Evolutionary conservation across 2,113 vertebrate genomes (phyloP).

Genomic region (Callionymus lyra): DNA sequence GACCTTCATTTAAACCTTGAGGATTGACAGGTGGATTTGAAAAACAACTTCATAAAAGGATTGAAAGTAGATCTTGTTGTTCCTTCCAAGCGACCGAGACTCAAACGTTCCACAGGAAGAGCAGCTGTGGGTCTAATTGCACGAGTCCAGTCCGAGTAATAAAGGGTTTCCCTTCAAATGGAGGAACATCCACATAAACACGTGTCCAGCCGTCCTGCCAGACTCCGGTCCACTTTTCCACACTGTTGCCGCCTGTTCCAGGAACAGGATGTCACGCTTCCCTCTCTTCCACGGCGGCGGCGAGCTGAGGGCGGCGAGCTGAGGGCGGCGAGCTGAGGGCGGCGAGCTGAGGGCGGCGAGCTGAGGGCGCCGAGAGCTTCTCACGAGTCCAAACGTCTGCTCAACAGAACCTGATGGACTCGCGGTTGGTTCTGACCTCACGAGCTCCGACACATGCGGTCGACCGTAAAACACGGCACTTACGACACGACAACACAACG

Average conservation of each 20-base stretch:
- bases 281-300: constrained; percentile 21
- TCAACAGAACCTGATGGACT: no score
- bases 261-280: constrained; percentile 33
- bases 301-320: constrained; percentile 16
- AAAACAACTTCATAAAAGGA: no score
- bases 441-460: not conserved
- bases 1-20: no score
- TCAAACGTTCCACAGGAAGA: no score
- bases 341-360: constrained; percentile 12
- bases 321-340: constrained; percentile 13
- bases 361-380: no score
- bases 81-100: no score
- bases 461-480: constrained; percentile 4
- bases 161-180: constrained; percentile 14
- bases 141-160: constrained; percentile 8
- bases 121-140: no score
- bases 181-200: not conserved
- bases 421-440: no score
- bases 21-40: no score
- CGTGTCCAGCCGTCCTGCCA: constrained; percentile 10
- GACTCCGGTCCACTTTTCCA: constrained; percentile 45
- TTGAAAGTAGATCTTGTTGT: no score
- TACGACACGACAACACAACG: no score
- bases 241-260: constrained; percentile 35
- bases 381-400: no score